Base-by-base conservation (phyloP, 2,888 invertebrate genomes). In the Lymantria dispar region DNA sequence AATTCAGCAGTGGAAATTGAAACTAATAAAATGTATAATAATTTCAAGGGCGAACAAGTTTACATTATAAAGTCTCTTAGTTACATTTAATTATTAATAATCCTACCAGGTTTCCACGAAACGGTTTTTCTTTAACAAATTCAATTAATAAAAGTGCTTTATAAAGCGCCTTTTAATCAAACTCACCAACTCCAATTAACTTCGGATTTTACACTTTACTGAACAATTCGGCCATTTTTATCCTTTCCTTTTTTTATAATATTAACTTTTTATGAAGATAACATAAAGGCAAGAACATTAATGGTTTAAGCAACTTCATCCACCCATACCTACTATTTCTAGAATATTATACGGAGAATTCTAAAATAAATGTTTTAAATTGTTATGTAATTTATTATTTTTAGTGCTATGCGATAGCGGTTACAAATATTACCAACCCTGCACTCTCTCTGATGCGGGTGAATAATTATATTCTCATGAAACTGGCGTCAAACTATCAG, bases 151-250 rank as follows among this genome's bases (percentile, higher is more conserved):
- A 61, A 56, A 58, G 22, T 47, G 13, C 58, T 55, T 52, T 40
- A 41, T 45, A 44, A 37, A 44, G 41, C 39, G 38, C 33, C 37
- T 63, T 68, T 64, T 64, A 56, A 66, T 68, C 56, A 64, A 66
- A 68, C 53, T 66, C 53, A 7, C 36, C 8, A 53, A 56, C 30
- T 59, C 54, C 52, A 62, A 66, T 64, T 65, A 63, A 61, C 51
- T 68, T 60, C 46, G 47, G 47, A 61, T 58, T 62, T 64, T 45
- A 49, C 50, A 56, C 56, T 61, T 48, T 44, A 53, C 41, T 46
- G 40, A 39, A 31, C 40, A 11, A 15, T 31, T 43, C 29, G 14
- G 5, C 43, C 48, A 38, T 48, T 56, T 48, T 41, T 8, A 42
- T n/a, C 10, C 29, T 22, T 42, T 42, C 12, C 2, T 42, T 29